These are phyloP conservation scores for Lepilemur septentrionalis DNA, from an alignment of 2,797 vertebrate genomes.

Conservation along the genomic window DNA sequence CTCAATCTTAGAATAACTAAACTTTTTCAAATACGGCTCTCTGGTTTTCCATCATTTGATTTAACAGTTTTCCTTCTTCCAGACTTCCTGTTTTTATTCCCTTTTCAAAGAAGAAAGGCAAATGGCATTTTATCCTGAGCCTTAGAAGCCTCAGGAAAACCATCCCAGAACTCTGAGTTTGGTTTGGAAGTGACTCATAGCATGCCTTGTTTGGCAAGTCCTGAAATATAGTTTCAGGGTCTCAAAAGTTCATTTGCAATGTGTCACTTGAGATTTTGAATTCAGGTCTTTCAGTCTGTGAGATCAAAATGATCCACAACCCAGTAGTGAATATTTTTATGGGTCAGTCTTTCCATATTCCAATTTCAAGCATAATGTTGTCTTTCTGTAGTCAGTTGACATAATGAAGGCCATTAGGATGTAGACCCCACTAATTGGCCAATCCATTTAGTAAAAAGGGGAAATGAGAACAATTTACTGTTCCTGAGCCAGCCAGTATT, in stretches of 20 bases:
- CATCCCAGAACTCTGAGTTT: not conserved
- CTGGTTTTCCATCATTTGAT: not conserved
- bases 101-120: not conserved
- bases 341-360: not conserved
- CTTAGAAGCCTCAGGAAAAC: not conserved
- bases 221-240: not conserved
- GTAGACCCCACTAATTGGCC: not conserved
- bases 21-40: not conserved
- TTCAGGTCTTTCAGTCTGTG: not conserved
- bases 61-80: conserved; percentile 9
- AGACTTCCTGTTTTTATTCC: not conserved
- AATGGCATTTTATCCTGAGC: not conserved
- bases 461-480: not conserved
- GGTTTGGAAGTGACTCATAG: not conserved
- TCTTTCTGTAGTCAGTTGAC: not conserved
- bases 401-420: not conserved
- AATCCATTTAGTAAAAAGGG: not conserved
- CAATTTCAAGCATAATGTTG: not conserved
- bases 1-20: not conserved
- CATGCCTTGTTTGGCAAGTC: not conserved
- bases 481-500: not conserved
- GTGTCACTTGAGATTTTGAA: not conserved
- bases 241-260: not conserved
- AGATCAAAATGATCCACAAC: not conserved
- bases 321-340: not conserved